These are phyloP conservation scores for Cranoglanis bouderius DNA, from an alignment of 2,113 vertebrate species.

Conservation along the genomic window DNA sequence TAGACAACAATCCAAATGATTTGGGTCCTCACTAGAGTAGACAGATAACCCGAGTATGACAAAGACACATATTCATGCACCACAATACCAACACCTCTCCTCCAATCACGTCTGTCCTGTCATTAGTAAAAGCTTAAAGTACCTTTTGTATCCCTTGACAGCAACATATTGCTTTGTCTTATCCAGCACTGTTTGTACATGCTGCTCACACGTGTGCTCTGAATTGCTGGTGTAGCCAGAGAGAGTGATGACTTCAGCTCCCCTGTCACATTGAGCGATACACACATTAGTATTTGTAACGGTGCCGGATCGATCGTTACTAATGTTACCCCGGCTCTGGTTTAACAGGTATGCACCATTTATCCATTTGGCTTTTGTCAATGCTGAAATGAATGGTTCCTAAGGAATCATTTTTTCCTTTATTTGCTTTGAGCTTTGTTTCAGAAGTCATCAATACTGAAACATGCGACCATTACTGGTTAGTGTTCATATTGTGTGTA, in stretches of 20 bases:
- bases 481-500: neutral
- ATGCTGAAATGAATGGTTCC: neutral
- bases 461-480: neutral
- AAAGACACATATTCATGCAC: conserved; percentile 41
- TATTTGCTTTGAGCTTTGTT: neutral
- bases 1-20: conserved; percentile 64
- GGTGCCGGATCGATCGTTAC: conserved; percentile 40
- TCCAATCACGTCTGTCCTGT: conserved; percentile 55
- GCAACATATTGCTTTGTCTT: conserved; percentile 64
- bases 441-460: neutral
- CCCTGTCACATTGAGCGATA: conserved; percentile 63
- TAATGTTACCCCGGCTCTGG: conserved; percentile 41
- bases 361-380: neutral
- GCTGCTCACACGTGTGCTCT: conserved; percentile 60
- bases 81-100: conserved; percentile 43
- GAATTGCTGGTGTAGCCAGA: conserved; percentile 36
- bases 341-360: conserved; percentile 18
- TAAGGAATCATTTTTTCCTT: neutral
- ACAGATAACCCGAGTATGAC: conserved; percentile 40
- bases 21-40: conserved; percentile 60
- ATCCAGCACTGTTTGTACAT: conserved; percentile 64
- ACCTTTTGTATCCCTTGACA: conserved; percentile 63
- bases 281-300: conserved; percentile 59
- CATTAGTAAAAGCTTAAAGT: conserved; percentile 61
- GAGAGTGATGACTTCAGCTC: conserved; percentile 56